Base-by-base conservation (phyloP, 2,797 vertebrate species). In the Poeciliopsis infans region DNA sequence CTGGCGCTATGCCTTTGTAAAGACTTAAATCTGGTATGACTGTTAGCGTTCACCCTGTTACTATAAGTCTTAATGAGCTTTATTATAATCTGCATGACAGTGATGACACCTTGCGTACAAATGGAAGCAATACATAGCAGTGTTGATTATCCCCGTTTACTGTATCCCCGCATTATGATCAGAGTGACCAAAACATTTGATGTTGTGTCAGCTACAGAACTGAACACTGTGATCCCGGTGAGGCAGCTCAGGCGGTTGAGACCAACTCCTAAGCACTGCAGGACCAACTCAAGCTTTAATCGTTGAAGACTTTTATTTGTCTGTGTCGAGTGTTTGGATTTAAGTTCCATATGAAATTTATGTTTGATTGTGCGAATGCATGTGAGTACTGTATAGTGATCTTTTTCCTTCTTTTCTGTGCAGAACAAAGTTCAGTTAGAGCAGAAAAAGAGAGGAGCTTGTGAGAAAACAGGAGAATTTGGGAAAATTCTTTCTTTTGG, bases 251-350 rank as follows among this genome's bases (percentile, higher is more conserved):
- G 89, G 89, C 88, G 78, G 91, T 86, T 85, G 77, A 84, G 83
- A 85, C 70, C 45, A 81, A 87, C 89, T 87, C 88, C 87, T 86
- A 75, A 79, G 71, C 85, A 88, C 89, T 91, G 89, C 88, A 92
- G 93, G 93, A 94, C 94, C 94, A 94, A 94, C 83, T 87, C 55
- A 94, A 94, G 91, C 90, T 95, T 94, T 95, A 93, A 93, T 79
- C 77, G 81, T 83, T 55, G 78, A 91, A 79, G 84, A 86, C 85
- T 83, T 39, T 87, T 78, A 69, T 53, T 51, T 55, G 16, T 55
- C 15, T 55, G 85, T 86, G 72, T 79, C 20, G 74, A 69, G 78
- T 85, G 86, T 90, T 80, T 81, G 80, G 77, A 84, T 89, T 73
- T 51, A 76, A 81, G 83, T 83, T 86, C 83, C 82, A 88, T 85